Conservation (phyloP, 2,113 vertebrate genomes). For the Periophthalmus modestus region DNA sequence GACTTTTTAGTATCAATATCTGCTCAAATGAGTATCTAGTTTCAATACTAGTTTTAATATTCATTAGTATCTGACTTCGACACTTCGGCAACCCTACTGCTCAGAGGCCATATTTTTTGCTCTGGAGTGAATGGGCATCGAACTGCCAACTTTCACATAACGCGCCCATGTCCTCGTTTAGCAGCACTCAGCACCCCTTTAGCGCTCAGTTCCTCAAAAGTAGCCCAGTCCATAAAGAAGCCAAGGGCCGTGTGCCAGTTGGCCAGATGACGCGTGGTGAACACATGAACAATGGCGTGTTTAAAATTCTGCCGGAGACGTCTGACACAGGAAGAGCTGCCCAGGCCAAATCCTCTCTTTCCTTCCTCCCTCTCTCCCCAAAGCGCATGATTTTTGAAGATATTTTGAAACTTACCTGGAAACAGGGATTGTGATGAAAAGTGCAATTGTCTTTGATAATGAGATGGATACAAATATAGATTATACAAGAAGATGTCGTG, state of each 20-base stretch:
- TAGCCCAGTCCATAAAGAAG: neutral
- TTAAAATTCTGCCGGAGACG: conserved; percentile 41
- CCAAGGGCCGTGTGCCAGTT: conserved; percentile 9
- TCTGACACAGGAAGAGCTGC: conserved; percentile 58
- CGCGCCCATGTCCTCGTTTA: neutral
- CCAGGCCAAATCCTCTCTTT: conserved; percentile 54
- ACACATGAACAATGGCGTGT: conserved; percentile 51
- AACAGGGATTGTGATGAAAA: conserved; percentile 8
- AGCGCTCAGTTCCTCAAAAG: neutral
- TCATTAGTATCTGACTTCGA: too few species aligned
- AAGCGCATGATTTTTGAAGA: conserved; percentile 17
- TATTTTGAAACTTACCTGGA: conserved; percentile 11
- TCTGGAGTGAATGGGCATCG: neutral
- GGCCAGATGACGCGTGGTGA: conserved; percentile 3
- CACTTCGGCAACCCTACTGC: too few species aligned
- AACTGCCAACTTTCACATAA: neutral
- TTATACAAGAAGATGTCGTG: too few species aligned
- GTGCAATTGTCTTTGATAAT: neutral
- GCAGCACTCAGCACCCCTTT: neutral
- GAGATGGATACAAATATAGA: too few species aligned
- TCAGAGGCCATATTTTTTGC: too few species aligned
- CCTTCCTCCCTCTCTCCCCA: conserved; percentile 56
- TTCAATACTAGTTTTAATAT: too few species aligned
- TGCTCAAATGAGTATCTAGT: too few species aligned
- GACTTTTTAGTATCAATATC: too few species aligned